phyloP scores from a whole-genome alignment of 2,888 invertebrate genomes.

The Papilio demoleus region DNA sequence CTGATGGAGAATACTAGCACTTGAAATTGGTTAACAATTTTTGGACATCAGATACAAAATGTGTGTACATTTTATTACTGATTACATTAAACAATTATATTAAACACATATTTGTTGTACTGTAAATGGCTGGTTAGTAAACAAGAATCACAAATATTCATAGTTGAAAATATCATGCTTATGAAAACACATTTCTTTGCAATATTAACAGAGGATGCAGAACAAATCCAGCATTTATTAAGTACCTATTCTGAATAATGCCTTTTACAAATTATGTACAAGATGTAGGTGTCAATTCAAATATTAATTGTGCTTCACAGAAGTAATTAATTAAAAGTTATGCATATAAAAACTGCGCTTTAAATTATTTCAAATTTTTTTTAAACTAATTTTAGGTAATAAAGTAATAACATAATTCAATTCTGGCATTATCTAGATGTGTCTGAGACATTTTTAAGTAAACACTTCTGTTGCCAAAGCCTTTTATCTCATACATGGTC shows the following conservation, averaged over 20 bases:
- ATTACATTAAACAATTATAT: not conserved
- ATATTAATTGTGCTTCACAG: not conserved
- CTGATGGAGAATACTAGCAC: not conserved
- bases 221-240: not conserved
- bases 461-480: not conserved
- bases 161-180: not conserved
- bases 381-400: not conserved
- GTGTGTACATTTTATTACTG: not conserved
- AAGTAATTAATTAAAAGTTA: no score
- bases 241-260: no score
- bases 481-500: slow-evolving; percentile 1
- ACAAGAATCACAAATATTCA: not conserved
- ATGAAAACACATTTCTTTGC: not conserved
- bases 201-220: not conserved
- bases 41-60: not conserved
- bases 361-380: not conserved
- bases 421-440: slow-evolving; percentile 1
- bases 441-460: not conserved
- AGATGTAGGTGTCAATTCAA: not conserved
- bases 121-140: not conserved
- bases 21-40: not conserved
- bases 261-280: not conserved
- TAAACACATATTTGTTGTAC: not conserved
- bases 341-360: no score
- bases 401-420: not conserved